phyloP scores from a whole-genome alignment of 1,140 invertebrate genomes.

The Drosophila ironensis region DNA sequence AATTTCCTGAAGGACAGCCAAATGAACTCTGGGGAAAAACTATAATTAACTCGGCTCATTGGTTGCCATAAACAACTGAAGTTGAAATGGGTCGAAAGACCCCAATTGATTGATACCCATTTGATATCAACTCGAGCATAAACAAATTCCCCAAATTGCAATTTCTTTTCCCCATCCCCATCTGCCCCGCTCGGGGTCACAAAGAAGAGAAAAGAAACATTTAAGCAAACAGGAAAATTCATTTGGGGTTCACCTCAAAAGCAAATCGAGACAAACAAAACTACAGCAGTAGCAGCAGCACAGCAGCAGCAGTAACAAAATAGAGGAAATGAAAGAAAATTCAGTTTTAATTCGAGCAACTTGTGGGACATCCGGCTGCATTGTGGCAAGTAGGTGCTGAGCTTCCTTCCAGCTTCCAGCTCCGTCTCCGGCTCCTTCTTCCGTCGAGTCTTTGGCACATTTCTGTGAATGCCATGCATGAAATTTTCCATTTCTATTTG shows the following conservation, averaged over 20 bases:
- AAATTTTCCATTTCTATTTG: slow-evolving; percentile 54
- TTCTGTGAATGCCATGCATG: slow-evolving; percentile 42
- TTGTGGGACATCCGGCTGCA: slow-evolving; percentile 12
- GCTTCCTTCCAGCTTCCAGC: too few species aligned
- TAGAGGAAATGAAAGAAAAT: slow-evolving; percentile 23
- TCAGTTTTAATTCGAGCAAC: slow-evolving; percentile 42
- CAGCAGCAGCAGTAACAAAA: too few species aligned
- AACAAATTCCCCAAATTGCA: slow-evolving; percentile 22
- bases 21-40: too few species aligned
- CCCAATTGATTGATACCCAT: slow-evolving; percentile 13
- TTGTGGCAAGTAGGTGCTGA: slow-evolving; percentile 21
- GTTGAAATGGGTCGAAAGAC: neutral
- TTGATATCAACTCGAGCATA: slow-evolving; percentile 7
- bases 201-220: slow-evolving; percentile 23
- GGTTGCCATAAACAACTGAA: neutral
- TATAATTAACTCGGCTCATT: slow-evolving; percentile 19
- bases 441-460: slow-evolving; percentile 46
- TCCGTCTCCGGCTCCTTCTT: slow-evolving; percentile 28
- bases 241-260: slow-evolving; percentile 58
- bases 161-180: slow-evolving; percentile 12
- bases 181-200: neutral
- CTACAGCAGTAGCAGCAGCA: slow-evolving; percentile 1
- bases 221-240: slow-evolving; percentile 47
- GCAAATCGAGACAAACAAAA: slow-evolving; percentile 25
- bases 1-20: too few species aligned